Evolutionary conservation across 2,113 vertebrate genomes (phyloP).

Genomic region (Oostethus manadensis): DNA sequence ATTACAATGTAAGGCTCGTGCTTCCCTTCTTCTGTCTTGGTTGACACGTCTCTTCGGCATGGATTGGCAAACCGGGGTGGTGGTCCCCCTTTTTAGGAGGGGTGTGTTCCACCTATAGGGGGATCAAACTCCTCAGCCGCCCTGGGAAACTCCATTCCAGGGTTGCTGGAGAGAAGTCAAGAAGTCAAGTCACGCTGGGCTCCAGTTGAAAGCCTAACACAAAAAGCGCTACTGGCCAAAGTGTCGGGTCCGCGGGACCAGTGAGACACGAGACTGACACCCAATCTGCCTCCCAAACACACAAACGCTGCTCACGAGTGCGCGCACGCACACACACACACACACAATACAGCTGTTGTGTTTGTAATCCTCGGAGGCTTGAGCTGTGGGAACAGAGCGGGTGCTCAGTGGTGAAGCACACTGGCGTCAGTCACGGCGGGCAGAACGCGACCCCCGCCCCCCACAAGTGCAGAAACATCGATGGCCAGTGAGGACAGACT

Average conservation of each 20-base stretch:
- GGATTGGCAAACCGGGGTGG: too few species aligned
- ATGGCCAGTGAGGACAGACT: constrained; percentile 32
- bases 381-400: constrained; percentile 60
- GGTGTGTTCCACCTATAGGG: too few species aligned
- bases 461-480: constrained; percentile 11
- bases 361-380: constrained; percentile 62
- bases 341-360: constrained; percentile 73
- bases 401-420: constrained; percentile 55
- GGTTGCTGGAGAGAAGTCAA: too few species aligned
- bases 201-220: constrained; percentile 9
- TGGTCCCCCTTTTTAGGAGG: too few species aligned
- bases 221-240: constrained; percentile 40
- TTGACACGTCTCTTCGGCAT: too few species aligned
- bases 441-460: constrained; percentile 24
- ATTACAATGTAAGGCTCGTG: too few species aligned
- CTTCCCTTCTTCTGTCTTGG: too few species aligned
- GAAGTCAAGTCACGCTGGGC: too few species aligned
- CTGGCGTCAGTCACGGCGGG: constrained; percentile 66
- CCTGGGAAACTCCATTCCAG: too few species aligned
- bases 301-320: constrained; percentile 39
- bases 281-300: constrained; percentile 21
- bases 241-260: constrained; percentile 27
- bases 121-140: too few species aligned
- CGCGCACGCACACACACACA: constrained; percentile 45
- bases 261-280: constrained; percentile 43